Percentiles rank a stretch among this genome's conserved stretches.
Evolutionary conservation across 1,140 invertebrate species (phyloP).

Genomic region (Polypedilum pembai): DNA sequence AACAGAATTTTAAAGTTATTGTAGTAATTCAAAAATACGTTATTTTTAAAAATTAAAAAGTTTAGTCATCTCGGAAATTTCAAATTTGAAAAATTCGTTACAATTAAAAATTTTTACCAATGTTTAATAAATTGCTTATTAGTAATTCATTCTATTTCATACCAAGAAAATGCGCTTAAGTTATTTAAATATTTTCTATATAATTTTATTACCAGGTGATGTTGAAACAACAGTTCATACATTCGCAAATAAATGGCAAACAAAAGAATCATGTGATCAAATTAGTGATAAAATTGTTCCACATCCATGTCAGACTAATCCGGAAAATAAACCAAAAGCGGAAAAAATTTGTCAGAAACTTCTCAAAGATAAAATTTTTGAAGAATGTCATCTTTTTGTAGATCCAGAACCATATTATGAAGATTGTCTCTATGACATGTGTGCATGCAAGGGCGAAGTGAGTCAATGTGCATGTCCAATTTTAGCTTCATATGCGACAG

Average conservation of each 20-base stretch:
- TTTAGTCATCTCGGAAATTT: too few relatives aligned
- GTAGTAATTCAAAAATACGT: too few relatives aligned
- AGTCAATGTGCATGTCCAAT: constrained; percentile 71
- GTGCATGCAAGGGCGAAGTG: constrained; percentile 61
- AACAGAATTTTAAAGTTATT: too few relatives aligned
- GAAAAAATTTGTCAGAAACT: constrained; percentile 63
- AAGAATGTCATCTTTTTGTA: constrained; percentile 71
- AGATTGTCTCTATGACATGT: constrained; percentile 80
- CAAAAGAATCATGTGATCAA: constrained; percentile 62
- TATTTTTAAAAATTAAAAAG: too few relatives aligned
- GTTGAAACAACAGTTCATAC: constrained; percentile 62
- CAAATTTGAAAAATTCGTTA: too few relatives aligned
- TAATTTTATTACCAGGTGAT: constrained; percentile 46
- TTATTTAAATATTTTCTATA: neutral
- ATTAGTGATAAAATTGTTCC: constrained; percentile 46
- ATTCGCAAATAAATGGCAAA: constrained; percentile 87
- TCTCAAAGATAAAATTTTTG: constrained; percentile 54
- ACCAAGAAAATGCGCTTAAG: neutral
- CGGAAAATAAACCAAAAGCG: constrained; percentile 58
- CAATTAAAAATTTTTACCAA: too few relatives aligned
- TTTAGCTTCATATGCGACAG: constrained; percentile 67
- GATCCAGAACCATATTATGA: constrained; percentile 70
- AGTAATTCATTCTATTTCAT: too few relatives aligned
- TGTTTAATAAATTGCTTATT: too few relatives aligned
- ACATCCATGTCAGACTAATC: constrained; percentile 63